Conservation (phyloP, 1,140 invertebrate genomes). For the Hyles vespertilio region DNA sequence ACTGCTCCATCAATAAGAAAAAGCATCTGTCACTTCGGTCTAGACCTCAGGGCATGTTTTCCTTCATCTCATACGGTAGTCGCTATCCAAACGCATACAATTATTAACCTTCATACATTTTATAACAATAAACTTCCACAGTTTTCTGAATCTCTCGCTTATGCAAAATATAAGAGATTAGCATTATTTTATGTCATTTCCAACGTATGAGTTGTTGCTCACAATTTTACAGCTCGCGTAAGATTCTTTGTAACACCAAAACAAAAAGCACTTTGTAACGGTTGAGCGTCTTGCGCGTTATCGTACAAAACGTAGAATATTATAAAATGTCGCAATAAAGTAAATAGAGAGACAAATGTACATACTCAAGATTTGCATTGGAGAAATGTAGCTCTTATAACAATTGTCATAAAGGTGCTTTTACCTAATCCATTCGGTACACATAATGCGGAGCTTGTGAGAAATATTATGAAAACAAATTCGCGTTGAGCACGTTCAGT, state of each 20-base stretch:
- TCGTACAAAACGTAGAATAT: constrained; percentile 64
- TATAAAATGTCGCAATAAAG: constrained; percentile 72
- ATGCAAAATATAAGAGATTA: not conserved
- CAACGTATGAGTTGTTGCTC: not conserved
- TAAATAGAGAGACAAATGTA: constrained; percentile 70
- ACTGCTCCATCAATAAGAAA: too few relatives aligned
- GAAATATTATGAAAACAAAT: constrained; percentile 76
- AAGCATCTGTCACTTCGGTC: too few relatives aligned
- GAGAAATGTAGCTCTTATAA: constrained; percentile 32
- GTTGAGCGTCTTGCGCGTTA: constrained; percentile 59
- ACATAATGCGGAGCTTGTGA: constrained; percentile 55
- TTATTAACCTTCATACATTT: too few relatives aligned
- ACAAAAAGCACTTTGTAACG: constrained; percentile 56
- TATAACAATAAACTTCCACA: too few relatives aligned
- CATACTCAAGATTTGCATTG: constrained; percentile 24
- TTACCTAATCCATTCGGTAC: constrained; percentile 24
- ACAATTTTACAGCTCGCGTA: not conserved
- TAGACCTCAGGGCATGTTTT: too few relatives aligned
- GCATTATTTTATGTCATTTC: not conserved
- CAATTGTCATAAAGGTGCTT: constrained; percentile 26
- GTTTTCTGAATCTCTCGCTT: too few relatives aligned
- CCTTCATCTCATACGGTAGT: too few relatives aligned
- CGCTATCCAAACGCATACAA: too few relatives aligned
- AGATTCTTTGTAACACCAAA: constrained; percentile 32
- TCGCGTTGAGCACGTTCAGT: constrained; percentile 70